Evolutionary conservation across 1,140 invertebrate genomes (phyloP).

Genomic region (Alviniconcha marisindica): DNA sequence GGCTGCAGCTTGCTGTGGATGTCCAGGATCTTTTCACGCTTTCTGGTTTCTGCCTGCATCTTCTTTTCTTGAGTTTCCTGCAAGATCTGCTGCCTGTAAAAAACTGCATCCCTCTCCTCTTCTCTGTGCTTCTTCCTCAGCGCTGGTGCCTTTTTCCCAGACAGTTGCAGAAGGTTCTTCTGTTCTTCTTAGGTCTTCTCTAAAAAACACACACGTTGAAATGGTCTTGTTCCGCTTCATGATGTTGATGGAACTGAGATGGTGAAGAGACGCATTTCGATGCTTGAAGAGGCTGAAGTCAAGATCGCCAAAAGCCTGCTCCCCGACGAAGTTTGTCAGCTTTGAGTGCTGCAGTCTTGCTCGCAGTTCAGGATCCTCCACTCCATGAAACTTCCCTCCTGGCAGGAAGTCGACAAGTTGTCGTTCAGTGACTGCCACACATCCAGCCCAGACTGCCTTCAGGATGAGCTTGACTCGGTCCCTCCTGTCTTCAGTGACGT

Average conservation of each 20-base stretch:
- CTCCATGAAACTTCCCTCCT: not conserved
- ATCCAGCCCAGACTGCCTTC: not conserved
- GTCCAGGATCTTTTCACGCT: too few relatives aligned
- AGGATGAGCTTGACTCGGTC: not conserved
- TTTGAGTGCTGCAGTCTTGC: slow-evolving; percentile 23
- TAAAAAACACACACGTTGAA: not conserved
- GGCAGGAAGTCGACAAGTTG: slow-evolving; percentile 26
- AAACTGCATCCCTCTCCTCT: too few relatives aligned
- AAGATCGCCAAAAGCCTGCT: slow-evolving; percentile 22
- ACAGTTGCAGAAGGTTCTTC: too few relatives aligned
- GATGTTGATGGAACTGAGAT: slow-evolving; percentile 26
- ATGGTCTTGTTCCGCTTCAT: slow-evolving; percentile 14
- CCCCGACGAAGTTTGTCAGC: slow-evolving; percentile 20
- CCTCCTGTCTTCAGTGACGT: not conserved
- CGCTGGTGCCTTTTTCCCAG: too few relatives aligned
- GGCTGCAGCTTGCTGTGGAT: too few relatives aligned
- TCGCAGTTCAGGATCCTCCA: not conserved
- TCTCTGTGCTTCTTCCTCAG: too few relatives aligned
- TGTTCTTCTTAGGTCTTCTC: not conserved
- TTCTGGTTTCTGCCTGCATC: too few relatives aligned
- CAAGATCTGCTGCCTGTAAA: too few relatives aligned
- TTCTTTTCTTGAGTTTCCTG: too few relatives aligned
- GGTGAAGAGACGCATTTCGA: slow-evolving; percentile 9
- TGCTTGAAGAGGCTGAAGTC: slow-evolving; percentile 29
- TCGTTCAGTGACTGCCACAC: not conserved